Conservation (phyloP, 2,797 vertebrate genomes). For the Eurystomus glaucurus region DNA sequence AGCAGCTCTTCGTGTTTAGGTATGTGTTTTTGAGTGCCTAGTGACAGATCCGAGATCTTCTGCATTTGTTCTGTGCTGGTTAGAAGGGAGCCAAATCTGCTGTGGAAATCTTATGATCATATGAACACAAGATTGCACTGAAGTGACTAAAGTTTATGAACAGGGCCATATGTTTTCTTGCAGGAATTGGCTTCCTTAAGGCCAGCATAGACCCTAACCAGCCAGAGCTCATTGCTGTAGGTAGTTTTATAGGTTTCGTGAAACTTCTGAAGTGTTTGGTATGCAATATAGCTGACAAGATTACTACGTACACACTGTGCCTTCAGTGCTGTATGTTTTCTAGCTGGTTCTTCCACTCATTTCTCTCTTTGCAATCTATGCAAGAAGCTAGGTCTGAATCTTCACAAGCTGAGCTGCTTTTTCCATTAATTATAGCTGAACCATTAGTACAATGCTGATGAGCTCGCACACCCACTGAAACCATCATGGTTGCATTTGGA, state of each 20-base stretch:
- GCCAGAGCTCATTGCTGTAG: slow-evolving; percentile 7
- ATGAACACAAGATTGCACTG: background rate
- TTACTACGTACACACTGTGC: background rate
- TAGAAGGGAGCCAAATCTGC: background rate
- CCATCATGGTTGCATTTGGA: fast-evolving
- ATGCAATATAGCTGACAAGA: background rate
- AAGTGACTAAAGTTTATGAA: background rate
- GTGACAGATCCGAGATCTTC: background rate
- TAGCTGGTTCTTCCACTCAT: background rate
- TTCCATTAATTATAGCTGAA: background rate
- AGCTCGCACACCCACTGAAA: background rate
- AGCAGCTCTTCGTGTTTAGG: slow-evolving; percentile 5
- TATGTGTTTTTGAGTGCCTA: slow-evolving; percentile 1
- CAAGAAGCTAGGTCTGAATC: background rate
- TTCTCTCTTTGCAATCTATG: background rate
- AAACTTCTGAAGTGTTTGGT: background rate
- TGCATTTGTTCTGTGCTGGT: fast-evolving
- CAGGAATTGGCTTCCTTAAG: background rate
- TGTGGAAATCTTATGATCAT: background rate
- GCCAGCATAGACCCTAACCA: background rate
- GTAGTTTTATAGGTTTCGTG: background rate
- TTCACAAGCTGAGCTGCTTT: background rate
- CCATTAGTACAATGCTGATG: background rate
- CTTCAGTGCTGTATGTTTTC: background rate
- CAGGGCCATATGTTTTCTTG: background rate